Evolutionary conservation across 1,140 invertebrate species (phyloP).

Genomic region (Amyelois transitella): DNA sequence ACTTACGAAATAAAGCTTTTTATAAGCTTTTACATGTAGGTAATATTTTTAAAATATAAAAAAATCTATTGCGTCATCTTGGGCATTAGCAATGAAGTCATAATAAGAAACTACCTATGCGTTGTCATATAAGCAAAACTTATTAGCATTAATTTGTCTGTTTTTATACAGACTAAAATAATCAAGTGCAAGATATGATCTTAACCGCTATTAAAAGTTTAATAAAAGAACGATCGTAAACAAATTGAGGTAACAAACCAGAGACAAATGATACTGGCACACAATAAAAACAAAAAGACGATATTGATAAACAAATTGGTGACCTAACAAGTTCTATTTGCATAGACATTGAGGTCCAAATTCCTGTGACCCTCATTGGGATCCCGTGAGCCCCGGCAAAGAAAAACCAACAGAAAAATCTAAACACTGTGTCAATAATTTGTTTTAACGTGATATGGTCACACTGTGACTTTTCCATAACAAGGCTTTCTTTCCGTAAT

Average conservation of each 20-base stretch:
- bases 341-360: constrained; percentile 29
- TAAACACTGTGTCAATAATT: neutral
- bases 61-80: too few relatives aligned
- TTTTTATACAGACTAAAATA: too few relatives aligned
- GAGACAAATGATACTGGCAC: constrained; percentile 8
- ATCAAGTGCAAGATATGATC: too few relatives aligned
- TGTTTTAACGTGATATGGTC: neutral
- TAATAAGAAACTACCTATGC: too few relatives aligned
- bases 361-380: constrained; percentile 34
- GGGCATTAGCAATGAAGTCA: too few relatives aligned
- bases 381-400: neutral
- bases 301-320: constrained; percentile 39
- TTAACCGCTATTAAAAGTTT: too few relatives aligned
- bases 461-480: neutral
- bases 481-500: neutral
- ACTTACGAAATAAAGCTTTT: too few relatives aligned
- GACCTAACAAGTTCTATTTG: constrained; percentile 40
- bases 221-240: too few relatives aligned
- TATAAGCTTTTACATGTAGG: too few relatives aligned
- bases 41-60: too few relatives aligned
- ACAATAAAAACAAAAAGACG: neutral
- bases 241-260: neutral
- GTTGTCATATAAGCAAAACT: too few relatives aligned
- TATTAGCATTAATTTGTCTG: too few relatives aligned
- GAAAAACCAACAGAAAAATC: neutral